A percentile compares a stretch with the other conserved stretches of the same genome.
phyloP scores from a whole-genome alignment of 2,113 vertebrate species.

The Mungos mungo region DNA sequence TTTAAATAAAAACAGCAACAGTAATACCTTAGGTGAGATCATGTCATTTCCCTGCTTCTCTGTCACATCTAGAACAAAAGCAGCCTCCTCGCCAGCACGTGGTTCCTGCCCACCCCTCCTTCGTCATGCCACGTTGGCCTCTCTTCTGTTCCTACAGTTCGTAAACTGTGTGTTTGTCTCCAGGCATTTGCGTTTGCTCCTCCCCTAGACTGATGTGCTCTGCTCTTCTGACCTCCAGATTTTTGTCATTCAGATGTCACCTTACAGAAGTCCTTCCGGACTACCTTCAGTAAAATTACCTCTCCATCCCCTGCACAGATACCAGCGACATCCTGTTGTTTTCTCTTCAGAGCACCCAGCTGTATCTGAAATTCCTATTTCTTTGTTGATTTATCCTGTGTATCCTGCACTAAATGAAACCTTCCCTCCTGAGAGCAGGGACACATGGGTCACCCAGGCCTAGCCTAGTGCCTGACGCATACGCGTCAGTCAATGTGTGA shows the following conservation, averaged over 20 bases:
- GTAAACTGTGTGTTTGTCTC: neutral
- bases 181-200: neutral
- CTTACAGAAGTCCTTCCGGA: neutral
- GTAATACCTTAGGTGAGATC: neutral
- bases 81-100: accelerated
- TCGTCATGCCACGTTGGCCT: neutral
- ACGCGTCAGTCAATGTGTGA: accelerated
- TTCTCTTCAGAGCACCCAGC: neutral
- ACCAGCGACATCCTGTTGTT: neutral
- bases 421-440: neutral
- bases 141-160: neutral
- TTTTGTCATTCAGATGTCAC: neutral
- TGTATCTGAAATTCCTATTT: neutral
- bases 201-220: neutral
- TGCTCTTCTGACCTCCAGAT: neutral
- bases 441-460: neutral
- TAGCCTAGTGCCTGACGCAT: neutral
- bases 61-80: neutral
- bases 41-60: neutral
- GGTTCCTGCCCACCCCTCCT: neutral
- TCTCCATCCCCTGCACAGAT: neutral
- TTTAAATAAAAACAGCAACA: too few relatives aligned
- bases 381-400: neutral
- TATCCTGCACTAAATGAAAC: neutral
- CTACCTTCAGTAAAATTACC: neutral